Evolutionary conservation across 2,888 invertebrate species (phyloP).

Genomic region (Vesta saturnalis): DNA sequence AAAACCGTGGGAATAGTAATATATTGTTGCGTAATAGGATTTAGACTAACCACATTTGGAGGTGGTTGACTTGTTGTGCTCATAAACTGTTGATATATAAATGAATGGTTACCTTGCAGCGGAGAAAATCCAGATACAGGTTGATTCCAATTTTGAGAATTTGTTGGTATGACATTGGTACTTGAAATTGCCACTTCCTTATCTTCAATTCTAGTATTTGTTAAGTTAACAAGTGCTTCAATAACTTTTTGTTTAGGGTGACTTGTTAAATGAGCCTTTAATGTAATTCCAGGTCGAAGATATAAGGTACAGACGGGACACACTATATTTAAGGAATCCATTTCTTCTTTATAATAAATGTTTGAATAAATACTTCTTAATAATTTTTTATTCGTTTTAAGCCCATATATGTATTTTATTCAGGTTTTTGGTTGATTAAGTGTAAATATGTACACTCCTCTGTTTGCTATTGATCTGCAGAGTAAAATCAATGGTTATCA

Average conservation of each 20-base stretch:
- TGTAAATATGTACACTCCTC: conserved; percentile 41
- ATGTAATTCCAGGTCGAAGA: conserved; percentile 82
- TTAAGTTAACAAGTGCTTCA: conserved; percentile 70
- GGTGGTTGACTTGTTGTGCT: conserved; percentile 60
- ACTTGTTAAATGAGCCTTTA: conserved; percentile 83
- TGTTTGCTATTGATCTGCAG: conserved; percentile 44
- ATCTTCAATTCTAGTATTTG: conserved; percentile 41
- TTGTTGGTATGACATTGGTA: conserved; percentile 11
- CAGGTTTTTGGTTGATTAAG: conserved; percentile 21
- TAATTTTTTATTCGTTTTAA: conserved; percentile 2
- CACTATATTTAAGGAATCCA: conserved; percentile 60
- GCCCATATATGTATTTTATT: neutral
- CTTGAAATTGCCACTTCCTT: conserved; percentile 38
- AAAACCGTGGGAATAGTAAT: conserved; percentile 64
- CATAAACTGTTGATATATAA: conserved; percentile 68
- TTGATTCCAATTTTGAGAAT: conserved; percentile 21
- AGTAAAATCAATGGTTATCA: conserved; percentile 45
- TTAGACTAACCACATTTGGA: conserved; percentile 57
- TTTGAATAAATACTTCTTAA: conserved; percentile 2
- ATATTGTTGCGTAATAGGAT: conserved; percentile 66
- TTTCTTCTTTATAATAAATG: conserved; percentile 36
- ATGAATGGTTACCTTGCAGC: conserved; percentile 51
- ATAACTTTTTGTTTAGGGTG: conserved; percentile 91
- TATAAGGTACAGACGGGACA: conserved; percentile 89
- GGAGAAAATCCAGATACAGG: conserved; percentile 20